These are phyloP conservation scores for Temnothorax rugatulus DNA, from an alignment of 2,888 invertebrate species.

Conservation along the genomic window DNA sequence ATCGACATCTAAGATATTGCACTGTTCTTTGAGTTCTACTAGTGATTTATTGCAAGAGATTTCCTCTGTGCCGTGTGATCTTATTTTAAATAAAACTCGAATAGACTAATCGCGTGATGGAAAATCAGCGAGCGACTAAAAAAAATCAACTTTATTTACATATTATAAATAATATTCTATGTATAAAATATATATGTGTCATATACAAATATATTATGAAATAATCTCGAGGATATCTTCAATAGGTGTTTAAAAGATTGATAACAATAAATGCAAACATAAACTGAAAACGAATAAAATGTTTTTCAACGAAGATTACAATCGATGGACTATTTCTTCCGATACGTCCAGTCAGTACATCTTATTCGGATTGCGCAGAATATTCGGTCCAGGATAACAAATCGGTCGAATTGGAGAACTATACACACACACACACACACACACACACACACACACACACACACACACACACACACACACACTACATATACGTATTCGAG, in stretches of 20 bases:
- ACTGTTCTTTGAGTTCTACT: constrained; percentile 45
- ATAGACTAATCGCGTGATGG: constrained; percentile 22
- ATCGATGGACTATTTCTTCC: neutral
- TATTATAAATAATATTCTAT: neutral
- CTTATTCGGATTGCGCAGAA: constrained; percentile 36
- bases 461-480: constrained; percentile 48
- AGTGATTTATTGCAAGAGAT: constrained; percentile 50
- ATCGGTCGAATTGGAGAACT: constrained; percentile 58
- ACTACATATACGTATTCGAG: constrained; percentile 56
- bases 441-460: constrained; percentile 50
- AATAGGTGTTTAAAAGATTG: neutral
- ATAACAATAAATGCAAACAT: neutral
- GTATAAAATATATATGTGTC: neutral
- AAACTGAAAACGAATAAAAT: constrained; percentile 7
- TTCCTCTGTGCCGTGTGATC: constrained; percentile 10
- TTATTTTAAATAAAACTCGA: constrained; percentile 32
- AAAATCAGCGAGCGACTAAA: neutral
- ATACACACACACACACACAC: constrained; percentile 50
- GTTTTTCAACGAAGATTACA: constrained; percentile 2
- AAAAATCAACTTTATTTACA: neutral
- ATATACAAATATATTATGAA: neutral
- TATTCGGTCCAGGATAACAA: constrained; percentile 34
- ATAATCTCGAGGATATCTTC: neutral
- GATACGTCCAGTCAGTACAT: constrained; percentile 30
- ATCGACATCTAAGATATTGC: constrained; percentile 58